Evolutionary conservation across 1,140 invertebrate genomes (phyloP), one percentile per base, ranked within the genome.

Genomic region (Popillia japonica): DNA sequence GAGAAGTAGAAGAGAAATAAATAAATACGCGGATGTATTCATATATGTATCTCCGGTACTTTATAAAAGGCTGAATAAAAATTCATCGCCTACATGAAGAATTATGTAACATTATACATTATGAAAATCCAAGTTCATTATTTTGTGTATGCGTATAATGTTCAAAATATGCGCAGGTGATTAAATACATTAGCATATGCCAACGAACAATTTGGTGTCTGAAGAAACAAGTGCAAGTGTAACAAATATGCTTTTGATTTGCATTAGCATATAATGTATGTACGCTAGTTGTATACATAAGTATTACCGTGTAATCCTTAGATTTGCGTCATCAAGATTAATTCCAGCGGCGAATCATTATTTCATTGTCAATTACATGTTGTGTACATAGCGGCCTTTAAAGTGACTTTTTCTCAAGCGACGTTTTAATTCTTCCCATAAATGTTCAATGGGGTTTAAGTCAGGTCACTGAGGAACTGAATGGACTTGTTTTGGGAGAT

Each of bases 131-230:
- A 7, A 68, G 14, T 14, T 68, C 22, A 20, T 68, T 10, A 68
- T 55, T 55, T 55, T 14, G 48, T n/a, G 48, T 55, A 14, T 22
- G 61, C 22, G 61, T 14, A 34, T 20, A 22, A 20, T 68, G 22
- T 68, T 27, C 9, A 6, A 68, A 27, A 23, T 27, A 68, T 68
- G 61, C 61, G 61, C 61, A 68, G 61, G 61, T 68, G 61, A 68
- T 34, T 34, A 9, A 22, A 68, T 68, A 48, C 44, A 27, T 27
- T 27, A 68, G 61, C 61, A 68, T 68, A 68, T 3, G 61, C 22
- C 11, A 11, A 34, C 22, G 22, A 68, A 68, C 61, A 68, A 68
- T 68, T 23, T 8, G 22, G 22, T 11, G 11, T 22, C 6, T 22
- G 20, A 23, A 22, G 3, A 2, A 17, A 64, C 8, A 27, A 68